These are phyloP conservation scores for Oostethus manadensis DNA, from an alignment of 2,113 vertebrate genomes.

Conservation along the genomic window DNA sequence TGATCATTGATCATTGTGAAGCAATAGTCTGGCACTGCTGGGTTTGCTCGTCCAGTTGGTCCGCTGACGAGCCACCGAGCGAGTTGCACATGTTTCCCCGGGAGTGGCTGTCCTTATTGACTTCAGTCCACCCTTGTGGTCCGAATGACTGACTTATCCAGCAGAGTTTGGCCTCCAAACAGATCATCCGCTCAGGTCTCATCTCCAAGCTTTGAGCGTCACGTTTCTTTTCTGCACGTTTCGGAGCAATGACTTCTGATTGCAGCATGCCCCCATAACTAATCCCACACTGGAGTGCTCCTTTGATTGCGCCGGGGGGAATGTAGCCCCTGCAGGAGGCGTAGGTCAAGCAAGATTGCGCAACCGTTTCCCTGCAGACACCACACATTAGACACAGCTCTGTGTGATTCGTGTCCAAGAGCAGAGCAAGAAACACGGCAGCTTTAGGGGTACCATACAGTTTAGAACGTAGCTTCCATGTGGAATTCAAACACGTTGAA, in stretches of 20 bases:
- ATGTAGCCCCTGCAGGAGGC: constrained; percentile 2
- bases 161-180: not conserved
- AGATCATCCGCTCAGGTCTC: not conserved
- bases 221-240: not conserved
- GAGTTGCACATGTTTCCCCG: not conserved
- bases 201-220: not conserved
- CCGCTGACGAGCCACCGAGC: constrained; percentile 1
- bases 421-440: not conserved
- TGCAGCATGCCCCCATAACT: constrained; percentile 14
- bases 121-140: too few species aligned
- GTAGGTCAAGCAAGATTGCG: constrained; percentile 2
- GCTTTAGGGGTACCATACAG: not conserved
- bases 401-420: too few species aligned
- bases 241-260: constrained; percentile 27
- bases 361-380: too few species aligned
- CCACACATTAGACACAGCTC: not conserved
- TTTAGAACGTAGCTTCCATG: constrained; percentile 1
- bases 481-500: not conserved
- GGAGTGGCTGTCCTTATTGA: too few species aligned
- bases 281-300: constrained; percentile 25
- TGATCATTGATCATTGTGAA: too few species aligned
- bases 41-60: constrained; percentile 16
- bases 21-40: not conserved
- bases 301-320: constrained; percentile 4
- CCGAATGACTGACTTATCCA: too few species aligned